These are phyloP conservation scores for Zaprionus vittiger DNA, from an alignment of 1,140 invertebrate species.

Conservation along the genomic window DNA sequence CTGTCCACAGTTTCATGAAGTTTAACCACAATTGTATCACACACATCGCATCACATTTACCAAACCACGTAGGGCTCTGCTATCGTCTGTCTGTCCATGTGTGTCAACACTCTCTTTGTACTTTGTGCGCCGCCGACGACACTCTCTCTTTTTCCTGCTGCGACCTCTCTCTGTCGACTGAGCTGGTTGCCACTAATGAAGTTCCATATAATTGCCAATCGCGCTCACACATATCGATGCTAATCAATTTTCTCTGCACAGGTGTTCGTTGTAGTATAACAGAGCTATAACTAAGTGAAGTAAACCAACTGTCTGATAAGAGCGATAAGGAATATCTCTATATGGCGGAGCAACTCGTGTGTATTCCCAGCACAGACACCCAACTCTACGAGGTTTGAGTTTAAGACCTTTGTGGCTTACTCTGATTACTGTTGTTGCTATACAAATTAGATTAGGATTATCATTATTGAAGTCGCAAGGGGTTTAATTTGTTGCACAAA, in stretches of 20 bases:
- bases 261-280: constrained; percentile 1
- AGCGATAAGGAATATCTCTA: constrained; percentile 41
- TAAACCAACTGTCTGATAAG: constrained; percentile 36
- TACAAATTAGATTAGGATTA: not conserved
- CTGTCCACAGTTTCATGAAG: not conserved
- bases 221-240: constrained; percentile 21
- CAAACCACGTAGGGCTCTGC: constrained; percentile 37
- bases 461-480: not conserved
- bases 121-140: not conserved
- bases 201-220: constrained; percentile 41
- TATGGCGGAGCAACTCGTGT: not conserved
- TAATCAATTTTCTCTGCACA: constrained; percentile 30
- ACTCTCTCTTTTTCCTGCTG: not conserved
- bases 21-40: too few species aligned
- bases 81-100: constrained; percentile 18
- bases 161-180: not conserved
- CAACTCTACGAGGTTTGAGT: not conserved
- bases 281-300: constrained; percentile 23
- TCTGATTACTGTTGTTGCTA: not conserved
- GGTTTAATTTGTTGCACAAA: too few species aligned
- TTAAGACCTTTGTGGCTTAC: constrained; percentile 14
- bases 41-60: constrained; percentile 17
- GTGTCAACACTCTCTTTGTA: not conserved
- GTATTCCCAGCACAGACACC: constrained; percentile 5
- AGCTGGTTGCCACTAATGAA: constrained; percentile 27